Conservation (phyloP, 1,140 invertebrate genomes). For the Hycleus cichorii region DNA sequence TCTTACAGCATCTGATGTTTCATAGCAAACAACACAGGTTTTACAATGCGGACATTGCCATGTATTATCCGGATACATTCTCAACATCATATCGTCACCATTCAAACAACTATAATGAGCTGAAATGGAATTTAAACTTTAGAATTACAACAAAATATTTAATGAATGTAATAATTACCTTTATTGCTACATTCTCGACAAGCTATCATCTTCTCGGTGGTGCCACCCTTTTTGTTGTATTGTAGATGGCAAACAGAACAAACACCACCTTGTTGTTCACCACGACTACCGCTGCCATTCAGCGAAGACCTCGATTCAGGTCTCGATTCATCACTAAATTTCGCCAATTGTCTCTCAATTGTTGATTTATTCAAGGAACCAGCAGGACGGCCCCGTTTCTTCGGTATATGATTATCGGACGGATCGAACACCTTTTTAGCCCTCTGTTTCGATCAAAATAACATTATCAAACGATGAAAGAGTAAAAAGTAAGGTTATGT, state of each 20-base stretch:
- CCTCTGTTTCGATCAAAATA: conserved; percentile 24
- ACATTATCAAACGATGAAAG: neutral
- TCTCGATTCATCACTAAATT: conserved; percentile 32
- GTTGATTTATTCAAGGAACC: conserved; percentile 51
- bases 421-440: conserved; percentile 73
- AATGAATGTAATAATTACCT: conserved; percentile 18
- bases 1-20: conserved; percentile 60
- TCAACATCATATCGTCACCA: conserved; percentile 52
- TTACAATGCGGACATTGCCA: conserved; percentile 70
- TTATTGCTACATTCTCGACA: conserved; percentile 75
- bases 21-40: conserved; percentile 60
- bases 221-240: conserved; percentile 44
- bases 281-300: conserved; percentile 32
- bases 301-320: conserved; percentile 37
- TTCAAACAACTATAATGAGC: conserved; percentile 61
- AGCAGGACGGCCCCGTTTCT: conserved; percentile 56
- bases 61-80: conserved; percentile 55
- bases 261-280: conserved; percentile 43
- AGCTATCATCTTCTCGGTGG: conserved; percentile 59
- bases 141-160: too few relatives aligned
- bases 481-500: neutral
- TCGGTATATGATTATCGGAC: conserved; percentile 65
- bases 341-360: conserved; percentile 42
- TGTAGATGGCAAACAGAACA: conserved; percentile 52
- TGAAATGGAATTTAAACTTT: too few relatives aligned